phyloP scores from a whole-genome alignment of 2,888 invertebrate species.

The Folsomia manolachei region DNA sequence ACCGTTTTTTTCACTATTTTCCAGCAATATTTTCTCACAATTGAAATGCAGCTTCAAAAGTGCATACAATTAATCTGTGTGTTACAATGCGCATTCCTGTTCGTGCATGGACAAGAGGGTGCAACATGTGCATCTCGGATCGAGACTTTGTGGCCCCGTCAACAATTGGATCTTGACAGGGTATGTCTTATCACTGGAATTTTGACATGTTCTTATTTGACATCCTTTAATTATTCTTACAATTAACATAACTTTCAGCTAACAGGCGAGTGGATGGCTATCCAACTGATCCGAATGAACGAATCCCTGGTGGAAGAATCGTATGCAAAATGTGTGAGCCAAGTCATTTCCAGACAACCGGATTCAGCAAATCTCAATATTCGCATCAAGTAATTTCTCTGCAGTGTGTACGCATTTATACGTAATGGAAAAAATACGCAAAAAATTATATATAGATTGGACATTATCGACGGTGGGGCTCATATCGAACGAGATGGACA shows the following conservation, averaged over 20 bases:
- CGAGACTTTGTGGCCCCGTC: not conserved
- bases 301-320: not conserved
- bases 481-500: not conserved
- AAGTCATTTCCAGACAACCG: not conserved
- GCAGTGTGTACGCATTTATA: not conserved
- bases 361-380: not conserved
- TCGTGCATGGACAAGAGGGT: not conserved
- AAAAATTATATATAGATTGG: not conserved
- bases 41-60: too few relatives aligned
- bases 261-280: not conserved
- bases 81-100: too few relatives aligned
- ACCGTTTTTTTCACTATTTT: too few relatives aligned
- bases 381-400: not conserved
- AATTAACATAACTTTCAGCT: not conserved
- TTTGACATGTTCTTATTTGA: too few relatives aligned
- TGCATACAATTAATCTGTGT: too few relatives aligned
- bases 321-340: not conserved
- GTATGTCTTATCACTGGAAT: not conserved
- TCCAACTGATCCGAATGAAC: not conserved
- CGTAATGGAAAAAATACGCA: not conserved
- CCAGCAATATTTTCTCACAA: too few relatives aligned
- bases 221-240: too few relatives aligned
- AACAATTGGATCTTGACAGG: not conserved
- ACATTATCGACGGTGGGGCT: not conserved
- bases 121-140: not conserved